A percentile compares a stretch with the other conserved stretches of the same genome.
Evolutionary conservation across 2,888 invertebrate genomes (phyloP).

Genomic region (Polymixis lichenea): DNA sequence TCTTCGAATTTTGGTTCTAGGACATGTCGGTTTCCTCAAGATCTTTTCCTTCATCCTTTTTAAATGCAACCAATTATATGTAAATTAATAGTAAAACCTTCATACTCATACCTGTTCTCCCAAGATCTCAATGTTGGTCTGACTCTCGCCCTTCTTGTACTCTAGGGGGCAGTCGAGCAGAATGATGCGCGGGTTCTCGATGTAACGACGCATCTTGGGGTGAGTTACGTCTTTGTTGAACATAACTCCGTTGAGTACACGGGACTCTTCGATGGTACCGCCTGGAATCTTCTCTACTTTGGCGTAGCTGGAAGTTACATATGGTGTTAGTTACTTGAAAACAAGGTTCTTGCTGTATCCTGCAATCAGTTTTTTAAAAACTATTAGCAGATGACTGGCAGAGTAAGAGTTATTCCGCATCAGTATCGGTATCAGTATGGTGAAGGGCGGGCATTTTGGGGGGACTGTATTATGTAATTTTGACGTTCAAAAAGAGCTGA

Average conservation of each 20-base stretch:
- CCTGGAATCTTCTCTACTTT: slow-evolving; percentile 99
- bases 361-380: no score
- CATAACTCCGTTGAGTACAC: slow-evolving; percentile 98
- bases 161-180: slow-evolving; percentile 98
- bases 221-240: slow-evolving; percentile 99
- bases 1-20: no score
- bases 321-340: background rate
- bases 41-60: no score
- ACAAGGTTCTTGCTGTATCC: background rate
- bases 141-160: slow-evolving; percentile 99
- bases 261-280: slow-evolving; percentile 98
- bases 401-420: no score
- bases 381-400: no score
- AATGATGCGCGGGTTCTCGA: slow-evolving; percentile 98
- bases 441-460: no score
- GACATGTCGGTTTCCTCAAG: no score
- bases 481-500: no score
- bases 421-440: no score
- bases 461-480: no score
- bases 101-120: slow-evolving; percentile 92
- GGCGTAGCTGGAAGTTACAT: slow-evolving; percentile 92
- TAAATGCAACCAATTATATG: background rate
- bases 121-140: slow-evolving; percentile 98
- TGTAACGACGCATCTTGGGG: slow-evolving; percentile 98
- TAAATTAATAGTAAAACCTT: background rate